Conservation (phyloP, 2,888 invertebrate species). For the Tryphoninae sp. region DNA sequence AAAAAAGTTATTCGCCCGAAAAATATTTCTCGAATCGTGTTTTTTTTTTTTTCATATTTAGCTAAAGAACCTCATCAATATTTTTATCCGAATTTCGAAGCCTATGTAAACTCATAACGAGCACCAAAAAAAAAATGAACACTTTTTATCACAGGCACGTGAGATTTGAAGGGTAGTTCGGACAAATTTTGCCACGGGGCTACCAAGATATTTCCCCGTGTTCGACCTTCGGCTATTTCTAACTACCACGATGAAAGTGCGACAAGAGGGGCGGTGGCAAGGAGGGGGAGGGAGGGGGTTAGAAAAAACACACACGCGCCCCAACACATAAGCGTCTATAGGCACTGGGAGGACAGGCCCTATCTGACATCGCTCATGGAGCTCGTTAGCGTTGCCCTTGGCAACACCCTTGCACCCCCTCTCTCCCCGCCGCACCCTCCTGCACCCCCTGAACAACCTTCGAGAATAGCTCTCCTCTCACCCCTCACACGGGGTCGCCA, state of each 20-base stretch:
- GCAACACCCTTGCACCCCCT: constrained; percentile 75
- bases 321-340: not conserved
- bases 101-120: constrained; percentile 29
- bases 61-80: too few relatives aligned
- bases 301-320: constrained; percentile 32
- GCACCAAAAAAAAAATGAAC: constrained; percentile 24
- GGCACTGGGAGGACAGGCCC: constrained; percentile 66
- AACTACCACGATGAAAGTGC: constrained; percentile 25
- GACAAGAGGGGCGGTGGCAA: constrained; percentile 14
- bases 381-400: constrained; percentile 81
- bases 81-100: not conserved
- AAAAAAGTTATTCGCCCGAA: not conserved
- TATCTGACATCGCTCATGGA: constrained; percentile 81
- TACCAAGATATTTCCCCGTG: constrained; percentile 51
- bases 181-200: constrained; percentile 50
- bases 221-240: constrained; percentile 55
- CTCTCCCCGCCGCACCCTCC: not conserved
- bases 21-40: not conserved
- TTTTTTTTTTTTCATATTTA: too few relatives aligned
- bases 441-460: constrained; percentile 53
- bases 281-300: constrained; percentile 51
- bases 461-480: constrained; percentile 60
- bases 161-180: constrained; percentile 59
- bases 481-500: constrained; percentile 64
- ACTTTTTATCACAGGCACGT: constrained; percentile 45